A percentile compares a stretch with the other conserved stretches of the same genome.
Conservation (phyloP, 92 coral and sea anemone species). For the Siderastrea radians region DNA sequence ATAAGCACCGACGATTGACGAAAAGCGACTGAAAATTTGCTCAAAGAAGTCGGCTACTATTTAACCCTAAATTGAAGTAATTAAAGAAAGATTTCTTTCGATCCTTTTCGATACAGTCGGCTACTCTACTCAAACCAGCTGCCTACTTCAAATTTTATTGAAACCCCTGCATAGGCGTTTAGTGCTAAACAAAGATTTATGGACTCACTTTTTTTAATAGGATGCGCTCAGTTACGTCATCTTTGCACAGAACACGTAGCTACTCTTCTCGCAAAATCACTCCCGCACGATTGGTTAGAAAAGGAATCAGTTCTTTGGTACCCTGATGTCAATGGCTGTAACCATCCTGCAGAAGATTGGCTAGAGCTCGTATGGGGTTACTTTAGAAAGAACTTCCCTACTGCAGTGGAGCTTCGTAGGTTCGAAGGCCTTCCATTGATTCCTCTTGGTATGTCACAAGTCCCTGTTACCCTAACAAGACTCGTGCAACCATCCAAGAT, state of each 20-base stretch:
- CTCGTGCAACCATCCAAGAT: conserved; percentile 55
- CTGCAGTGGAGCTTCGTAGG: conserved; percentile 20
- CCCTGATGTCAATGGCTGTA: conserved; percentile 28
- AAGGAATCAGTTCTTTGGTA: conserved; percentile 67
- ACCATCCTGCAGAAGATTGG: conserved; percentile 84
- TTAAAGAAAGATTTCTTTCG: too few species aligned
- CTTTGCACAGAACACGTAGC: conserved; percentile 62
- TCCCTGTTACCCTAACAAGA: conserved; percentile 50
- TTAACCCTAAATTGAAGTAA: too few species aligned
- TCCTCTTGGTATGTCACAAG: conserved; percentile 45
- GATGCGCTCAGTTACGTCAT: conserved; percentile 71
- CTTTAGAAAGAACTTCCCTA: conserved; percentile 60
- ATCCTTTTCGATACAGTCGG: too few species aligned
- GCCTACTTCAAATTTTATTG: too few species aligned
- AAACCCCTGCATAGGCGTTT: too few species aligned
- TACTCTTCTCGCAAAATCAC: conserved; percentile 53
- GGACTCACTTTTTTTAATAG: neutral
- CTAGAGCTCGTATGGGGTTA: conserved; percentile 82
- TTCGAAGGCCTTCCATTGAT: conserved; percentile 78
- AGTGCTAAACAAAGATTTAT: neutral
- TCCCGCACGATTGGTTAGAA: conserved; percentile 69
- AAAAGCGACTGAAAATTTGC: too few species aligned
- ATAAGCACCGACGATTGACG: too few species aligned
- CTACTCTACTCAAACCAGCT: too few species aligned
- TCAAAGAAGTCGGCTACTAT: too few species aligned